Conservation (phyloP, 2,113 vertebrate species). For the Scomber scombrus region DNA sequence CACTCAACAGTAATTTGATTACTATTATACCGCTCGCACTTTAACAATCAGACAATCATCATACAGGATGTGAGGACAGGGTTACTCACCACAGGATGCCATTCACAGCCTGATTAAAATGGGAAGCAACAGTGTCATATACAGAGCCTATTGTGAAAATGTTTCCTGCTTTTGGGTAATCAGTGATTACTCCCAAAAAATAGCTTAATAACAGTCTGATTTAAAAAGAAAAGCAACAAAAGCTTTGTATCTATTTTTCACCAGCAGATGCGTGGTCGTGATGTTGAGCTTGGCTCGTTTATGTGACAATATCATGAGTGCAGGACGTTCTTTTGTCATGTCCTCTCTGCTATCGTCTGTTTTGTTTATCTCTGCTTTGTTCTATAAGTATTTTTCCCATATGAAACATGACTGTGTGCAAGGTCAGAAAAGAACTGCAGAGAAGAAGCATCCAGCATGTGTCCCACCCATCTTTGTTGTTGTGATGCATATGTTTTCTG, state of each 20-base stretch:
- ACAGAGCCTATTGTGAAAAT: slow-evolving; percentile 44
- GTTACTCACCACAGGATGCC: slow-evolving; percentile 28
- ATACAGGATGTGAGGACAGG: slow-evolving; percentile 47
- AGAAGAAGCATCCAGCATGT: no score
- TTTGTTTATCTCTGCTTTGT: neutral
- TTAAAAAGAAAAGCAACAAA: neutral
- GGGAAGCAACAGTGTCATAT: slow-evolving; percentile 39
- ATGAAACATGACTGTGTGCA: no score
- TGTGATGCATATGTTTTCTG: no score
- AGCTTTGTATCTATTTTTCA: neutral
- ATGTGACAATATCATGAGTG: neutral
- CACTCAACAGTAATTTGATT: slow-evolving; percentile 32
- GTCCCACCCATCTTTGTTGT: no score
- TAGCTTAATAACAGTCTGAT: slow-evolving; percentile 11
- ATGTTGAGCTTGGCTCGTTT: neutral
- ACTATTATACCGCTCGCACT: neutral
- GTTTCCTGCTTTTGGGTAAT: slow-evolving; percentile 40
- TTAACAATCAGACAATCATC: slow-evolving; percentile 39
- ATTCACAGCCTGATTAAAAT: slow-evolving; percentile 60
- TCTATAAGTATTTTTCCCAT: neutral
- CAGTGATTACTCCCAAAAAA: slow-evolving; percentile 27
- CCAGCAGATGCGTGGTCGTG: neutral
- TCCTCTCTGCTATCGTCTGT: neutral
- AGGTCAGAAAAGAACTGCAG: no score
- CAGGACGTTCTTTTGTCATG: neutral